Base-by-base conservation (phyloP, 2,888 invertebrate genomes). In the Drosophila nr. perissopoda region DNA sequence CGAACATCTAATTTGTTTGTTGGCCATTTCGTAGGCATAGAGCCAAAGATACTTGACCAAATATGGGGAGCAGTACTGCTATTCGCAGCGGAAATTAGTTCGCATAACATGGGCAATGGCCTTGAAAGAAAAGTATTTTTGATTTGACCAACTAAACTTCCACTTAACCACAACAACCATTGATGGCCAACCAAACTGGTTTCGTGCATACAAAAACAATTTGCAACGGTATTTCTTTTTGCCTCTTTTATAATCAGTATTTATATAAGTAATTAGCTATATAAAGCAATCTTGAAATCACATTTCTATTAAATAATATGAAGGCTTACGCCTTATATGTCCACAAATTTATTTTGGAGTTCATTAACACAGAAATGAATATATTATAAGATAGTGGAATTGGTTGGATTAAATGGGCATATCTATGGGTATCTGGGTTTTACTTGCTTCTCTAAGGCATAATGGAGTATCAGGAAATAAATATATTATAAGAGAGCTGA, bases 1-100 rank as follows among this genome's bases (percentile, higher is more conserved):
- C 56, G 71, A 53, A 53, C 48, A 49, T 33, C 13, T 18, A 42
- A 56, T 72, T 73, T 65, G 53, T 57, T 67, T 40, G 52, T 34
- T 56, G 56, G 38, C 56, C 2, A 56, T 27, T 13, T 46, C 25
- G 2, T 16, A 25, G 5, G 40, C 8, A 7, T 13, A 11, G 31
- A 18, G 49, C 29, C 51, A 54, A 34, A 76, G 83, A 85, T 81
- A 81, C 85, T 90, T 83, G 85, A 86, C 85, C 85, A 86, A 86
- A 86, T 86, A 86, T 81, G 85, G 85, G 72, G 69, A 63, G 29
- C 40, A 21, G 65, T 59, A 46, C 2, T 8, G 51, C 21, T 25
- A 21, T 8, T 25, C 21, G 58, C 70, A 59, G 40, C 79, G 76
- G 77, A 77, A 77, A 80, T 66, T 33, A 49, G 46, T 73, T 56